Percentiles rank a stretch among this genome's conserved stretches.
These are phyloP conservation scores for Subanguina moxae DNA, from an alignment of 1,140 invertebrate species.

Conservation along the genomic window DNA sequence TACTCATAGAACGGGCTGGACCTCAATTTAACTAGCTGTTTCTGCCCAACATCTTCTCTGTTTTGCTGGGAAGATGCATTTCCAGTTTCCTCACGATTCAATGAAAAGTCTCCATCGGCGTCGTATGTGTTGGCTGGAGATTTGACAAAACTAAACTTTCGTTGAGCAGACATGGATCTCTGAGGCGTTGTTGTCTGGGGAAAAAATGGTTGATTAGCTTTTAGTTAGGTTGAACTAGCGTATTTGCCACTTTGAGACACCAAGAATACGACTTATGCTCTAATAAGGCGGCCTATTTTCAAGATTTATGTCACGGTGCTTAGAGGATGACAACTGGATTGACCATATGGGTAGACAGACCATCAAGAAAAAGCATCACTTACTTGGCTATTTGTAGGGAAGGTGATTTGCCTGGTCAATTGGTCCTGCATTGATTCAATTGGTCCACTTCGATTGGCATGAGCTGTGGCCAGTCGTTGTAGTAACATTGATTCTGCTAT, in stretches of 20 bases:
- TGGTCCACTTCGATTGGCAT: neutral
- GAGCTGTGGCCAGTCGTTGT: neutral
- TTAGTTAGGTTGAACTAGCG: no score
- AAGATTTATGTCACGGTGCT: no score
- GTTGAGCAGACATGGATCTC: neutral
- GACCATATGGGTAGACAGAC: no score
- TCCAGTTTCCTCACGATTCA: neutral
- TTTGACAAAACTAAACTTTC: neutral
- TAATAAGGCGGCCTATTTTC: no score
- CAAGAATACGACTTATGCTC: no score
- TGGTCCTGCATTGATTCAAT: neutral
- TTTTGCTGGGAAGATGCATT: neutral
- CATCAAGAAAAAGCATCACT: no score
- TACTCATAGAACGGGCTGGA: conserved; percentile 3
- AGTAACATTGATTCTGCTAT: conserved; percentile 1
- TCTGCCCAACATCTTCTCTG: neutral
- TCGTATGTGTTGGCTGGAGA: neutral
- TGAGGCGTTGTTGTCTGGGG: neutral
- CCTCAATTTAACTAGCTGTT: neutral
- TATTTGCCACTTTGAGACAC: no score
- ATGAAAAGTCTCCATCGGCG: neutral
- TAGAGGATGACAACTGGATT: no score
- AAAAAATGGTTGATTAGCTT: neutral
- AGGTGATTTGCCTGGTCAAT: no score
- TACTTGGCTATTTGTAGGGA: no score